Percentiles rank a stretch among this genome's conserved stretches.
Evolutionary conservation across 2,888 invertebrate species (phyloP).

Genomic region (Caenorhabditis sp.): DNA sequence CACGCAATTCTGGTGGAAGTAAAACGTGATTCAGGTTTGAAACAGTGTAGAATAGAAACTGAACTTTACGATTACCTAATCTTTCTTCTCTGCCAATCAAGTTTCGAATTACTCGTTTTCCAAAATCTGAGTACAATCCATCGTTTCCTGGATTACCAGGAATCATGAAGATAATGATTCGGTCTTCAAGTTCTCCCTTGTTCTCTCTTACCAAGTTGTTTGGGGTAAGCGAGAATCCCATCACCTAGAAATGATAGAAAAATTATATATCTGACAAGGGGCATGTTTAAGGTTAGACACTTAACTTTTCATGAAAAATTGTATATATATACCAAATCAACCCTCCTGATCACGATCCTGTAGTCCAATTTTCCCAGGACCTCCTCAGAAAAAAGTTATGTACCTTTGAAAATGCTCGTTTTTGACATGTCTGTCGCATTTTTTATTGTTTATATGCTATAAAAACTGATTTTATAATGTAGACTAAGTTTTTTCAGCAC

Average conservation of each 20-base stretch:
- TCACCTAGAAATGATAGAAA: constrained; percentile 21
- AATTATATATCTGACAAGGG: no score
- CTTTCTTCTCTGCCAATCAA: constrained; percentile 49
- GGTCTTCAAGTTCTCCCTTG: constrained; percentile 48
- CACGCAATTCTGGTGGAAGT: constrained; percentile 52
- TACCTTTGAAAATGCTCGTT: no score
- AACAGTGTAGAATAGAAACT: constrained; percentile 55
- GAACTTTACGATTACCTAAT: constrained; percentile 36
- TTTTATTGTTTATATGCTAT: no score
- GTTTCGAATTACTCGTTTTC: constrained; percentile 50
- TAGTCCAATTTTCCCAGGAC: no score
- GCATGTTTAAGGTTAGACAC: no score
- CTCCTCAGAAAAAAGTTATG: no score
- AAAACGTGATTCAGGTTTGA: constrained; percentile 66
- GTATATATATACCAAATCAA: no score
- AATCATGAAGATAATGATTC: constrained; percentile 55
- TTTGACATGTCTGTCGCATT: no score
- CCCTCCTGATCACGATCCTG: no score
- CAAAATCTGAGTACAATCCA: constrained; percentile 64
- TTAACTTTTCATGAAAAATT: no score
- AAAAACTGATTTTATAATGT: no score
- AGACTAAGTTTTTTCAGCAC: no score
- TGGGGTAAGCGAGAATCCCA: constrained; percentile 50
- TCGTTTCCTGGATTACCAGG: constrained; percentile 69
- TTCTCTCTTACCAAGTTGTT: constrained; percentile 40